phyloP scores from a whole-genome alignment of 2,113 vertebrate genomes.

The Gadus macrocephalus region DNA sequence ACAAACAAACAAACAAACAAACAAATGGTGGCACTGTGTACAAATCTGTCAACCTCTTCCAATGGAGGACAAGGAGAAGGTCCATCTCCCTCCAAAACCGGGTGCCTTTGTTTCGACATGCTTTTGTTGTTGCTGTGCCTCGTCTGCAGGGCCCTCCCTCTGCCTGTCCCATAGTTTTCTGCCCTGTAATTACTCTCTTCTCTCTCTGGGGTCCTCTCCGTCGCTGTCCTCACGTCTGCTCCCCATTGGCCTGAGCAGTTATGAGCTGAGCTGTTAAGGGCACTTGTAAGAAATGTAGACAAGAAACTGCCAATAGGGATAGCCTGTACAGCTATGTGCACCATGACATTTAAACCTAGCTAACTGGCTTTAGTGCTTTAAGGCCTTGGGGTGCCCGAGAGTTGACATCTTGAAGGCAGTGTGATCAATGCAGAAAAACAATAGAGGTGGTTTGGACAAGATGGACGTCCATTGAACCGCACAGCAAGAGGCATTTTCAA shows the following conservation, averaged over 20 bases:
- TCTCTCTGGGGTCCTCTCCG: slow-evolving; percentile 13
- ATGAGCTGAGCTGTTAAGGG: slow-evolving; percentile 22
- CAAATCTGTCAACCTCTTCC: slow-evolving; percentile 28
- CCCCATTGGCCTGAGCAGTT: slow-evolving; percentile 10
- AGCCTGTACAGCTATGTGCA: too few relatives aligned
- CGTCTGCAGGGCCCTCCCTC: slow-evolving; percentile 26
- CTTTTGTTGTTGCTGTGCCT: slow-evolving; percentile 33
- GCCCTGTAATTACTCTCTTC: slow-evolving; percentile 51
- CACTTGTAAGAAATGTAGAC: slow-evolving; percentile 17
- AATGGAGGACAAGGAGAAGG: slow-evolving; percentile 20
- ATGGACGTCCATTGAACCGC: too few relatives aligned
- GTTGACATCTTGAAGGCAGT: too few relatives aligned
- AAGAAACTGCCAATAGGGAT: too few relatives aligned
- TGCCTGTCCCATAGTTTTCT: slow-evolving; percentile 25
- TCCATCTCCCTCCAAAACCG: slow-evolving; percentile 34
- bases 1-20: slow-evolving; percentile 10
- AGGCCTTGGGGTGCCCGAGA: background rate
- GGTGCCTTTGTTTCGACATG: slow-evolving; percentile 44
- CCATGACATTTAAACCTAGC: too few relatives aligned
- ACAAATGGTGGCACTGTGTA: slow-evolving; percentile 15
- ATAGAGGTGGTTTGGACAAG: too few relatives aligned
- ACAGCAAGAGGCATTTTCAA: too few relatives aligned
- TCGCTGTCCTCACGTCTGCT: slow-evolving; percentile 33
- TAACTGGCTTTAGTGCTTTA: too few relatives aligned
- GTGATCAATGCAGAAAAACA: too few relatives aligned